Percentiles rank a stretch among this genome's conserved stretches.
phyloP scores from a whole-genome alignment of 2,113 vertebrate species.

The Crocuta crocuta region DNA sequence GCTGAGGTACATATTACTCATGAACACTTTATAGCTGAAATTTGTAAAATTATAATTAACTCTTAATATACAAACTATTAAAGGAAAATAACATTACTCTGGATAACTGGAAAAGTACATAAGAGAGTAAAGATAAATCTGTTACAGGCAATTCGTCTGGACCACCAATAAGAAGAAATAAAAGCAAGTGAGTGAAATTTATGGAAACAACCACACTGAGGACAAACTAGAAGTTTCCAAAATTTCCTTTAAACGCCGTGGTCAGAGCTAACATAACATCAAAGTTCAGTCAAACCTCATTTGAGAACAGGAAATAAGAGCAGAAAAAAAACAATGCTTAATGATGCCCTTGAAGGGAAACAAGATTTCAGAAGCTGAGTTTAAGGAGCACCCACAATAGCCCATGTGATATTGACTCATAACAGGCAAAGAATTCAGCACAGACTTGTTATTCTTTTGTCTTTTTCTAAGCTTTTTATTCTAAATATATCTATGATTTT shows the following conservation, averaged over 20 bases:
- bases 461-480: conserved; percentile 18
- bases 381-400: not conserved
- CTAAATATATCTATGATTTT: not conserved
- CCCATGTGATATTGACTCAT: conserved; percentile 65
- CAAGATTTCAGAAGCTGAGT: not conserved
- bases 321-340: conserved; percentile 27
- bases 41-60: not conserved
- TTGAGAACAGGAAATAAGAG: conserved; percentile 47
- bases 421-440: not conserved
- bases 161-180: not conserved
- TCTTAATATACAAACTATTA: not conserved
- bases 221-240: conserved; percentile 32
- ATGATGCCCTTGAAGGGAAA: not conserved
- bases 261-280: conserved; percentile 44
- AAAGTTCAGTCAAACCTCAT: conserved; percentile 1
- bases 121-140: not conserved
- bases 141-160: not conserved
- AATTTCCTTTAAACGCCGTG: conserved; percentile 30
- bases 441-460: not conserved
- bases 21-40: not conserved
- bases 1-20: not conserved
- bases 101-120: conserved; percentile 30
- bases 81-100: conserved; percentile 1
- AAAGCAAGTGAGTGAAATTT: not conserved
- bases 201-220: not conserved